Percentiles rank a stretch among this genome's conserved stretches.
Conservation (phyloP, 2,888 invertebrate species). For the Ernsta delagoae region DNA sequence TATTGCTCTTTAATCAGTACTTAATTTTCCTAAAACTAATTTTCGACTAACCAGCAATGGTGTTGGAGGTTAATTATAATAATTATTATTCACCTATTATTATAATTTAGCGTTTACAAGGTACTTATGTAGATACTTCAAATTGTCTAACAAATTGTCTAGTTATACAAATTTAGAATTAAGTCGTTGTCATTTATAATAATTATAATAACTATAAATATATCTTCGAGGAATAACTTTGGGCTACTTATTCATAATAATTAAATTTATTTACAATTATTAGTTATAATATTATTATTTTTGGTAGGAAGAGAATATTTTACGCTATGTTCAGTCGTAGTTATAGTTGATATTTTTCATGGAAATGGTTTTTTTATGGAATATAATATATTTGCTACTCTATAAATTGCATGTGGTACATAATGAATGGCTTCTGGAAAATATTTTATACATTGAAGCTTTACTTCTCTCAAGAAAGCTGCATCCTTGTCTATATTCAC, state of each 20-base stretch:
- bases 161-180: slow-evolving; percentile 81
- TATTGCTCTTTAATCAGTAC: slow-evolving; percentile 49
- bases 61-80: slow-evolving; percentile 60
- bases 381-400: too few relatives aligned
- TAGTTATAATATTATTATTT: slow-evolving; percentile 45
- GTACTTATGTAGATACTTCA: slow-evolving; percentile 34
- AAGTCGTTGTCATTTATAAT: slow-evolving; percentile 78
- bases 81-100: slow-evolving; percentile 27
- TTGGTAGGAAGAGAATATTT: slow-evolving; percentile 56
- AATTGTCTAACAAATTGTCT: slow-evolving; percentile 53
- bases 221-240: slow-evolving; percentile 38
- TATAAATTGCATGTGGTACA: too few relatives aligned
- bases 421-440: slow-evolving; percentile 31
- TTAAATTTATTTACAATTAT: slow-evolving; percentile 40
- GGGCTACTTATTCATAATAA: slow-evolving; percentile 38
- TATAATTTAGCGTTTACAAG: slow-evolving; percentile 34
- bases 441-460: slow-evolving; percentile 33
- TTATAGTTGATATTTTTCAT: slow-evolving; percentile 54
- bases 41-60: slow-evolving; percentile 64
- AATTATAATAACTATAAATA: slow-evolving; percentile 53
- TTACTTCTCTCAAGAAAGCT: slow-evolving; percentile 13
- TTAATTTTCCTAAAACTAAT: slow-evolving; percentile 40
- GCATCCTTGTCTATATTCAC: slow-evolving; percentile 11
- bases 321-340: slow-evolving; percentile 78
- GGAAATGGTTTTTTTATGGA: not conserved